These are phyloP conservation scores for Drosophila cognata DNA, from an alignment of 2,888 invertebrate genomes.

Conservation along the genomic window DNA sequence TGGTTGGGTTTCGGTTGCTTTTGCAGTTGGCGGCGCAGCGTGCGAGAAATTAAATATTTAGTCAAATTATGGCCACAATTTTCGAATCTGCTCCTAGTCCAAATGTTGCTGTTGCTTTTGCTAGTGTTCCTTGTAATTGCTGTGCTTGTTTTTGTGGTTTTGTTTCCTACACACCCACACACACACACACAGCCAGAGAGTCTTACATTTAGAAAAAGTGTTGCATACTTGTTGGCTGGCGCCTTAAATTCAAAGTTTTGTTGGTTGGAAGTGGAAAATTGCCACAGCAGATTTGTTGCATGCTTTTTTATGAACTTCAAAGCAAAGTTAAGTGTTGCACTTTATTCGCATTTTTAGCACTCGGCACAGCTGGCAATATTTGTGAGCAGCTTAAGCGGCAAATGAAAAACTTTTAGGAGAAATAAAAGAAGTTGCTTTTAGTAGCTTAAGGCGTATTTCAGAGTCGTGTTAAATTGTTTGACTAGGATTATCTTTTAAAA, in stretches of 20 bases:
- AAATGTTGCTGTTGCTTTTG: slow-evolving; percentile 25
- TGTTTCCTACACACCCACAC: slow-evolving; percentile 9
- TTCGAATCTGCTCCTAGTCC: slow-evolving; percentile 45
- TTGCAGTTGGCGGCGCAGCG: slow-evolving; percentile 44
- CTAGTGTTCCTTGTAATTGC: slow-evolving; percentile 49
- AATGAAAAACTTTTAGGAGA: slow-evolving; percentile 9
- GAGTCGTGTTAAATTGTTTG: not conserved
- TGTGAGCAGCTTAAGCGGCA: slow-evolving; percentile 9
- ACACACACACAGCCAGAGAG: slow-evolving; percentile 1
- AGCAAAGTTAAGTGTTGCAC: slow-evolving; percentile 36
- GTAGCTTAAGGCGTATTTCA: not conserved
- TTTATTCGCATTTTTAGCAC: slow-evolving; percentile 44
- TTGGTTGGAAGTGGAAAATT: not conserved
- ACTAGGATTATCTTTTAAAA: not conserved
- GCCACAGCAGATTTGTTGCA: slow-evolving; percentile 10
- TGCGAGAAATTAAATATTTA: slow-evolving; percentile 75
- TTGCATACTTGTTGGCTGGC: slow-evolving; percentile 58
- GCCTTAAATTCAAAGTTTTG: slow-evolving; percentile 22
- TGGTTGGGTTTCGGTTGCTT: slow-evolving; percentile 14
- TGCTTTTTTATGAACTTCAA: slow-evolving; percentile 25
- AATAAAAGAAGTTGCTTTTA: not conserved
- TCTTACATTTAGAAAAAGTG: slow-evolving; percentile 37
- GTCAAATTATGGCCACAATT: slow-evolving; percentile 78
- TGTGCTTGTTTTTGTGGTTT: slow-evolving; percentile 45
- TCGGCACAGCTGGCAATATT: slow-evolving; percentile 31